Percentiles rank a stretch among this genome's conserved stretches.
These are phyloP conservation scores for Neofelis nebulosa DNA, from an alignment of 2,113 vertebrate genomes.

Conservation along the genomic window DNA sequence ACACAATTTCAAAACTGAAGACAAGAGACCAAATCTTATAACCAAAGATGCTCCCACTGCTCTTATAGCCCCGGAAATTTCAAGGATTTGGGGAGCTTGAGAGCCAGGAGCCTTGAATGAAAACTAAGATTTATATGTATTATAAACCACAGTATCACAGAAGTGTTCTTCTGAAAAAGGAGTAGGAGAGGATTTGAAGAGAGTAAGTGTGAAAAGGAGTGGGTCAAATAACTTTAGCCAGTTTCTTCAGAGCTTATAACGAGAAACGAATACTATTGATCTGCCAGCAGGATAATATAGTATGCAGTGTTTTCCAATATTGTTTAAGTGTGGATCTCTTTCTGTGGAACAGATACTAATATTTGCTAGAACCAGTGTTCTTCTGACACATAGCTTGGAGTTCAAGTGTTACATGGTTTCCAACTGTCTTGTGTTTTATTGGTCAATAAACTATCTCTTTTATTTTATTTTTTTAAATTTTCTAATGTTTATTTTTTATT, in stretches of 20 bases:
- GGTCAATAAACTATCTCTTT: neutral
- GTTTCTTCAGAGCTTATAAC: neutral
- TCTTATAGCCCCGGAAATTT: neutral
- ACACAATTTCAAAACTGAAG: neutral
- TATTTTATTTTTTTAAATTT: neutral
- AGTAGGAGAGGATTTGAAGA: neutral
- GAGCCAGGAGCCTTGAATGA: neutral
- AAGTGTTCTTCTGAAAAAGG: neutral
- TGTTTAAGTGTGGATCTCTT: neutral
- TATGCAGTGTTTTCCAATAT: accelerated
- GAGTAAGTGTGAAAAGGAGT: neutral
- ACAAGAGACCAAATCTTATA: neutral
- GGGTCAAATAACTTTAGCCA: neutral
- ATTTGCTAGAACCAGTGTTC: neutral
- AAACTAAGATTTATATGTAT: neutral
- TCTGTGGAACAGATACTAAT: neutral
- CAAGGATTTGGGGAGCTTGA: neutral
- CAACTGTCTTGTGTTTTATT: neutral
- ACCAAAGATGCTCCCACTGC: neutral
- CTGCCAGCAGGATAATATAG: accelerated
- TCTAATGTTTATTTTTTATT: no score
- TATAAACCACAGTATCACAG: neutral
- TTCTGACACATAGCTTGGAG: neutral
- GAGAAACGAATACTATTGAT: neutral
- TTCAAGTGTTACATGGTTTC: neutral